Base-by-base conservation (phyloP, 2,113 vertebrate genomes). In the Hemicordylus capensis region DNA sequence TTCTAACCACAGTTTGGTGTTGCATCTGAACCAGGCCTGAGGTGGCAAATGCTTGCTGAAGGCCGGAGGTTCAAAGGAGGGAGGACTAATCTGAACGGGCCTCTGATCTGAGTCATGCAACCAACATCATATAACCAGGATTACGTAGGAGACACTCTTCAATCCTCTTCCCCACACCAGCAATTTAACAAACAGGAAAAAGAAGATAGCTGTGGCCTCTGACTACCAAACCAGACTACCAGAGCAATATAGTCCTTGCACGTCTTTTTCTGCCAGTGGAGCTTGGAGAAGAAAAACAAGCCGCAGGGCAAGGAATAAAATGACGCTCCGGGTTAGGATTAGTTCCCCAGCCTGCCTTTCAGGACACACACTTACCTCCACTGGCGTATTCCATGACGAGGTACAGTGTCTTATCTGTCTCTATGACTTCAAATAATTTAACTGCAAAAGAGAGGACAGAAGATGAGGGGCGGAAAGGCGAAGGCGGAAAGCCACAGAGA, bases 361-460 rank as follows among this genome's bases (percentile, higher is more conserved):
- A 37, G n/a, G 44, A 19, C 9, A 0, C 15, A 24, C 15, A 84
- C 93, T 95, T 94, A 98, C 98, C 98, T 93, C 97, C 98, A 76
- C 98, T 98, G 20, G 98, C 98, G 1, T 98, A 99, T 90, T 99
- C 98, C 98, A 99, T 99, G 88, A 99, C 97, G 76, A 99, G 96
- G 93, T 99, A 99, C 87, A 98, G 96, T 0, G 98, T 98, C 95
- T 98, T 98, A 92, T 98, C 98, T 1, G 98, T 99, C 94, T 99
- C 98, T 1, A 99, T 98, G 93, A 99, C 98, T 95, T 99, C 98
- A 85, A 98, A 99, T 91, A 99, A 97, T 92, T 99, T 99, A 93
- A 99, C 98, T 99, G 91, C 15, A 91, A 91, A 70, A 67, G 54
- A 73, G 85, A 90, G 48, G 85, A 17, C 31, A 31, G 80, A 69